Evolutionary conservation across 2,888 invertebrate species (phyloP).

Genomic region (Protonemura montana): DNA sequence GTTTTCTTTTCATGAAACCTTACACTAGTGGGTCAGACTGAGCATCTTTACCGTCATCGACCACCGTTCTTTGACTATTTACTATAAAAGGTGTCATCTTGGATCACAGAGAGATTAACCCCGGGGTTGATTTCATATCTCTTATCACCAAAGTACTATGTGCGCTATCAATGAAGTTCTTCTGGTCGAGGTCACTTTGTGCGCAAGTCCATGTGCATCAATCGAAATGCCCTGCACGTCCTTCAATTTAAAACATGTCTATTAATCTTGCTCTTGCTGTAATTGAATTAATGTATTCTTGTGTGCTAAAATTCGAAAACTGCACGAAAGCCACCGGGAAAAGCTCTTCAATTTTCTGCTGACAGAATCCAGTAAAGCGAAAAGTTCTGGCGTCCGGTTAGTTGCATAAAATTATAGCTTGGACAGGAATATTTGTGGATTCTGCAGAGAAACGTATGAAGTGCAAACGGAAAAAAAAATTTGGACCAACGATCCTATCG

Average conservation of each 20-base stretch:
- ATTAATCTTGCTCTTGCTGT: not conserved
- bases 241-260: not conserved
- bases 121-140: not conserved
- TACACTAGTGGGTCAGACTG: no score
- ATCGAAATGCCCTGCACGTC: not conserved
- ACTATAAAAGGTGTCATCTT: no score
- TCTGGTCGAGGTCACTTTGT: not conserved
- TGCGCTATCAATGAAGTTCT: not conserved
- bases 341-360: not conserved
- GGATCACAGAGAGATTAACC: no score
- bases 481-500: no score
- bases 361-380: not conserved
- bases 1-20: not conserved
- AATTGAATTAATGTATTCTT: not conserved
- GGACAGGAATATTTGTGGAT: not conserved
- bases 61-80: no score
- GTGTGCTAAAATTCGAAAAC: not conserved
- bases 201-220: not conserved
- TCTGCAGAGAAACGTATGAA: not conserved
- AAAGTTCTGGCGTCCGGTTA: not conserved
- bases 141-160: not conserved
- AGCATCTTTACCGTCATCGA: no score
- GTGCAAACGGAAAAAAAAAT: not conserved
- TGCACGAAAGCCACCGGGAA: not conserved
- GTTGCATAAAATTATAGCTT: not conserved